phyloP scores from a whole-genome alignment of 2,888 invertebrate genomes.

The Calameuta filiformis region DNA sequence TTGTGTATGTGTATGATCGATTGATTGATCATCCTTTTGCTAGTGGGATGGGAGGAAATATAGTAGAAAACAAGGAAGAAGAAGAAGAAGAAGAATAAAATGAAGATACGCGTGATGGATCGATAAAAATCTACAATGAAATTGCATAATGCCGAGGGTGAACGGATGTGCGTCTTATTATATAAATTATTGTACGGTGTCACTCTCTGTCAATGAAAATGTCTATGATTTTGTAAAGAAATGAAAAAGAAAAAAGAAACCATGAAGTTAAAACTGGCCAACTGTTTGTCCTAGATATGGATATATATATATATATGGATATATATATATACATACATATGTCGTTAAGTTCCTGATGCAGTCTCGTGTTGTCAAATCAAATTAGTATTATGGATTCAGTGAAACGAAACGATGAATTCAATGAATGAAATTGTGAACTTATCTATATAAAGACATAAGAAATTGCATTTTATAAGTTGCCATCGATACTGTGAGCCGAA shows the following conservation, averaged over 20 bases:
- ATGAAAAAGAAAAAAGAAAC: slow-evolving; percentile 5
- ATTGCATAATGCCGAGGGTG: slow-evolving; percentile 14
- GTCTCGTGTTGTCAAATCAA: slow-evolving; percentile 61
- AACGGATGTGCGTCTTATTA: slow-evolving; percentile 30
- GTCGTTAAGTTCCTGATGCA: slow-evolving; percentile 60
- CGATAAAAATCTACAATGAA: slow-evolving; percentile 9
- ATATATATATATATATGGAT: slow-evolving; percentile 45
- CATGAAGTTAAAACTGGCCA: slow-evolving; percentile 42
- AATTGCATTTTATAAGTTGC: slow-evolving; percentile 44
- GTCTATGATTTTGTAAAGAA: slow-evolving; percentile 45
- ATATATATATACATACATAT: slow-evolving; percentile 44
- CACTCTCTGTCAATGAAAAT: slow-evolving; percentile 35
- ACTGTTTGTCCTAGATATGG: slow-evolving; percentile 50
- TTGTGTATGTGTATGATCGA: slow-evolving; percentile 21
- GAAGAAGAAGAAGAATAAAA: neutral
- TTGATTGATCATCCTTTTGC: slow-evolving; percentile 15
- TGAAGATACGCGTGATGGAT: slow-evolving; percentile 17
- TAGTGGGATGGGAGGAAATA: slow-evolving; percentile 4
- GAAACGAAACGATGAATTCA: slow-evolving; percentile 25
- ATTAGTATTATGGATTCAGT: slow-evolving; percentile 50
- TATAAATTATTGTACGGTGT: slow-evolving; percentile 40
- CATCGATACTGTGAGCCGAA: slow-evolving; percentile 44
- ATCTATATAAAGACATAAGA: slow-evolving; percentile 30
- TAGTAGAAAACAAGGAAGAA: slow-evolving; percentile 17
- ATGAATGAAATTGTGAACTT: slow-evolving; percentile 14